Conservation (phyloP, 2,888 invertebrate genomes). For the Volucella inflata region DNA sequence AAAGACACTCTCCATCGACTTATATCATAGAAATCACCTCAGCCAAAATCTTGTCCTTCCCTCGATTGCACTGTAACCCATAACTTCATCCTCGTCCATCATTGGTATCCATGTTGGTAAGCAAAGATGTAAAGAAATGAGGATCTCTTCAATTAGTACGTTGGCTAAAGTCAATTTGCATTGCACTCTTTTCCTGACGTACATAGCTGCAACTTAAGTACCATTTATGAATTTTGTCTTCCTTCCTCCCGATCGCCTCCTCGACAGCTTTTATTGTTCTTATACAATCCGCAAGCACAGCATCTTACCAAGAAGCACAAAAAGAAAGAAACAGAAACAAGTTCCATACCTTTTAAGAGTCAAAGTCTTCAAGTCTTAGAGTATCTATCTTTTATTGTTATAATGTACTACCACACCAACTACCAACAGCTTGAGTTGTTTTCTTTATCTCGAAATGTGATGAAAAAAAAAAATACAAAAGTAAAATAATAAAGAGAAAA, state of each 20-base stretch:
- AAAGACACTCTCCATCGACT: too few species aligned
- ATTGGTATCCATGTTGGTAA: too few species aligned
- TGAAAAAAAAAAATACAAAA: slow-evolving; percentile 9
- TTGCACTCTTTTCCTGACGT: slow-evolving; percentile 57
- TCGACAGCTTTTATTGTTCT: slow-evolving; percentile 1
- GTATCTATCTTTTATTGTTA: slow-evolving; percentile 26
- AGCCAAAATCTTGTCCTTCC: too few species aligned
- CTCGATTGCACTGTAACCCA: slow-evolving; percentile 14
- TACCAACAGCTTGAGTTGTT: slow-evolving; percentile 27
- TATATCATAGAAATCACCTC: too few species aligned
- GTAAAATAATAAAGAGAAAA: slow-evolving; percentile 14
- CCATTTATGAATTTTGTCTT: slow-evolving; percentile 35
- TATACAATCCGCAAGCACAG: slow-evolving; percentile 21
- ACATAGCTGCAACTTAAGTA: slow-evolving; percentile 37
- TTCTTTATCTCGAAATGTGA: slow-evolving; percentile 41
- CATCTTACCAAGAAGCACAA: slow-evolving; percentile 32
- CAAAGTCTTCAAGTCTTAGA: background rate
- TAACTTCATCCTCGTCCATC: slow-evolving; percentile 5
- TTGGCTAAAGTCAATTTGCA: slow-evolving; percentile 57
- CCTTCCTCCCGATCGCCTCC: background rate
- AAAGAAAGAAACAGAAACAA: slow-evolving; percentile 29
- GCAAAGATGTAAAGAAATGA: slow-evolving; percentile 17
- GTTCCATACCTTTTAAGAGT: slow-evolving; percentile 15
- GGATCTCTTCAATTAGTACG: slow-evolving; percentile 43
- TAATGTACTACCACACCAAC: background rate